phyloP scores from a whole-genome alignment of 1,140 invertebrate species.

The Drosophila seguyi region DNA sequence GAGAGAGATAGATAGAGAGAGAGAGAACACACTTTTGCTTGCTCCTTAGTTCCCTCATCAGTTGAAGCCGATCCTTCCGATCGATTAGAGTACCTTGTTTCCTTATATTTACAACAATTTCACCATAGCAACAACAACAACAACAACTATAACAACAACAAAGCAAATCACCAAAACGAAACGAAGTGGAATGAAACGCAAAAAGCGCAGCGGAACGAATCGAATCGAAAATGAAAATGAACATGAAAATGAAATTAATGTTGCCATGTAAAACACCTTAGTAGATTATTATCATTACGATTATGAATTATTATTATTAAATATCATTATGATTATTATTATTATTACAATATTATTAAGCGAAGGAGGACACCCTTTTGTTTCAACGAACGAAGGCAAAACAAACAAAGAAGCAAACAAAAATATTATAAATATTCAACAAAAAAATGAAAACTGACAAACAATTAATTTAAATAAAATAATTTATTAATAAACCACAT shows the following conservation, averaged over 20 bases:
- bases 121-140: slow-evolving; percentile 10
- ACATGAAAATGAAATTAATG: slow-evolving; percentile 61
- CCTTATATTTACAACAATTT: slow-evolving; percentile 7
- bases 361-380: slow-evolving; percentile 62
- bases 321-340: slow-evolving; percentile 46
- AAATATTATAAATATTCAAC: slow-evolving; percentile 83
- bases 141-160: slow-evolving; percentile 9
- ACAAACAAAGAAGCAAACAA: slow-evolving; percentile 40
- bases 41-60: slow-evolving; percentile 40
- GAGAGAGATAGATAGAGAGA: not conserved
- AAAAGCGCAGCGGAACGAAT: slow-evolving; percentile 10
- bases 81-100: slow-evolving; percentile 53
- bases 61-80: slow-evolving; percentile 44
- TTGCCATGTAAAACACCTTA: slow-evolving; percentile 79
- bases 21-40: slow-evolving; percentile 36
- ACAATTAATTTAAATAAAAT: slow-evolving; percentile 82
- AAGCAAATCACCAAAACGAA: slow-evolving; percentile 18
- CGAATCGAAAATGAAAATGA: slow-evolving; percentile 32
- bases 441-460: slow-evolving; percentile 73
- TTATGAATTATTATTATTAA: slow-evolving; percentile 49
- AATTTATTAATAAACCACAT: slow-evolving; percentile 84
- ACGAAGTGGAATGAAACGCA: slow-evolving; percentile 1
- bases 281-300: slow-evolving; percentile 61
- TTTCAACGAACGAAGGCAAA: slow-evolving; percentile 57
- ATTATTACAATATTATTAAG: slow-evolving; percentile 78